phyloP scores from a whole-genome alignment of 2,888 invertebrate genomes.

The Homarus gammarus region DNA sequence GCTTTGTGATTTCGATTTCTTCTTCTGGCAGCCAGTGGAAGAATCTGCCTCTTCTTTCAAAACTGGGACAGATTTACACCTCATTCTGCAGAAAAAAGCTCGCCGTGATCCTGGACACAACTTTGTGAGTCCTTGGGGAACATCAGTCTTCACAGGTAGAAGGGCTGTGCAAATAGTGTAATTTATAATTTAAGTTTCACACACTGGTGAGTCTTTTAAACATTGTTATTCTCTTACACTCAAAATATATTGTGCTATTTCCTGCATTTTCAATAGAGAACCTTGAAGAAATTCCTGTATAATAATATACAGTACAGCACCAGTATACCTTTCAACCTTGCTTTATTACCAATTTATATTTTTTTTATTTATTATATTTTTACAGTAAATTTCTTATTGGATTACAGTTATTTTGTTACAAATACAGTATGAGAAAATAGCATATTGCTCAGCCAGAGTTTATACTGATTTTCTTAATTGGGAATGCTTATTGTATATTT shows the following conservation, averaged over 20 bases:
- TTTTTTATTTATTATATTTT: no score
- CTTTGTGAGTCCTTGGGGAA: constrained; percentile 86
- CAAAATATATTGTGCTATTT: background rate
- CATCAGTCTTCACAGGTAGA: constrained; percentile 92
- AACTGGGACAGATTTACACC: constrained; percentile 85
- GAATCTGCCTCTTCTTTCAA: constrained; percentile 86
- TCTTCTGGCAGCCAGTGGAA: constrained; percentile 79
- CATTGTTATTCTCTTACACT: background rate
- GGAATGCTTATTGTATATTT: no score
- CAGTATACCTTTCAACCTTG: no score
- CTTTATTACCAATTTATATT: no score
- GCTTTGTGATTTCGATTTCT: constrained; percentile 83
- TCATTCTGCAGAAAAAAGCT: constrained; percentile 96
- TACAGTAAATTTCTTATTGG: no score
- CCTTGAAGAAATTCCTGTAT: no score
- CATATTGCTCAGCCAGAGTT: no score
- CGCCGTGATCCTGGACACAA: constrained; percentile 93
- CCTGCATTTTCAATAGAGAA: background rate
- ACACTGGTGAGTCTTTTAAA: background rate
- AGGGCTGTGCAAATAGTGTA: constrained; percentile 84
- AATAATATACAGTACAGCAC: no score
- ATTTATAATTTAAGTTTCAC: background rate
- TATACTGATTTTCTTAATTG: no score
- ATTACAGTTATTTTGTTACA: no score
- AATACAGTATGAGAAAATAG: no score